Base-by-base conservation (phyloP, 1,140 invertebrate species). In the Meloidogyne hapla region DNA sequence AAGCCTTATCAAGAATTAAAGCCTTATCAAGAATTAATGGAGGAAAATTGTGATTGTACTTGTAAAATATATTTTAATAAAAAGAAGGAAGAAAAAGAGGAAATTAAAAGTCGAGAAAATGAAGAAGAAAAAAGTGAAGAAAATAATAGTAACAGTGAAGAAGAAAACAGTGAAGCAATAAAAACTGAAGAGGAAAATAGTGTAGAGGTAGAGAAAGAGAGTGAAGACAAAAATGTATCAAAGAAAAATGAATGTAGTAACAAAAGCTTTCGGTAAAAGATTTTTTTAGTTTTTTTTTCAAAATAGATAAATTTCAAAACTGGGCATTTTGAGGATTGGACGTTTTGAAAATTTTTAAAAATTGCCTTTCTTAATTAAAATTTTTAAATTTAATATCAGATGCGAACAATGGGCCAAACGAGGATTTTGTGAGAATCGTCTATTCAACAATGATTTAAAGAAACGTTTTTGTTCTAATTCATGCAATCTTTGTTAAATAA, bases 371-470 rank as follows among this genome's bases (percentile, higher is more conserved):
- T 8, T 6, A 4, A 33, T 5, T 33, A 33, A 33, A 5, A 61
- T 10, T 69, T 64, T n/a, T 23, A 33, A 21, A 10, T 61, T 28
- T 18, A 15, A 33, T 6, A 33, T 33, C 33, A 73, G 71, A 25
- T 73, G 71, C 38, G n/a, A 64, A 28, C 56, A 26, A 1, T 73
- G 71, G 71, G 56, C 71, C 3, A n/a, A 73, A 64, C 71, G 38
- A 6, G 71, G 71, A 28, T 73, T 73, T 40, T 73, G 71, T 38
- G n/a, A 25, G 3, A 73, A 40, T 40, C 23, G 25, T 26, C 15
- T 73, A n/a, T 73, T 73, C 48, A 42, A 73, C 9, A 6, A 23
- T 9, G 42, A 73, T 23, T n/a, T 73, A 64, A 73, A 73, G 21
- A 21, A 56, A 23, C 71, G 56, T 40, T 64, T 73, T 28, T 73